Conservation (phyloP, 2,113 vertebrate species). For the Osmerus eperlanus region DNA sequence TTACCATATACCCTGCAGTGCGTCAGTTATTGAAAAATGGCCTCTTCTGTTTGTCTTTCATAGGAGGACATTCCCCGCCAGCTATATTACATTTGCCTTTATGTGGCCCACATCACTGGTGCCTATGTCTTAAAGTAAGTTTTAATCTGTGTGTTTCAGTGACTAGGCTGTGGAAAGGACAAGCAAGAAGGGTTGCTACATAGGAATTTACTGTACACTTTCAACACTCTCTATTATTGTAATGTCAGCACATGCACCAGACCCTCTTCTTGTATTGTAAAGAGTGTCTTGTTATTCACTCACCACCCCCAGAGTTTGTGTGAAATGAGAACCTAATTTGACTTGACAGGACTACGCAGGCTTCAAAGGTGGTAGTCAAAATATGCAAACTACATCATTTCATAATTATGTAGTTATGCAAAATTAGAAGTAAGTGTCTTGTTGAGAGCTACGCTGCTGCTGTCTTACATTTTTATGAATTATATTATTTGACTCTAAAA, state of each 20-base stretch:
- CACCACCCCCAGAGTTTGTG: background rate
- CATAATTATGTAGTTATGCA: background rate
- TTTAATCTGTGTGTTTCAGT: conserved; percentile 1
- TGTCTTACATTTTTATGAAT: too few species aligned
- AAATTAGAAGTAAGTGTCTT: background rate
- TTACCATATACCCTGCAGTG: too few species aligned
- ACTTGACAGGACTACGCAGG: background rate
- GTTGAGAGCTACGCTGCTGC: too few species aligned
- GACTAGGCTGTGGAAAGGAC: background rate
- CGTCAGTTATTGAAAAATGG: background rate
- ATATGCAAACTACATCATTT: background rate
- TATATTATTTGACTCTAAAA: too few species aligned
- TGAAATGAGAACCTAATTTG: background rate
- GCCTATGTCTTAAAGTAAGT: conserved; percentile 82
- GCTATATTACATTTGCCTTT: conserved; percentile 83
- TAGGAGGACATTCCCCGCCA: conserved; percentile 85
- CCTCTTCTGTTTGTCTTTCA: conserved; percentile 1
- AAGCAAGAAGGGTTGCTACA: background rate
- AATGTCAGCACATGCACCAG: too few species aligned
- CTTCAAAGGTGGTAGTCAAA: background rate
- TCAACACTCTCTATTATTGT: too few species aligned
- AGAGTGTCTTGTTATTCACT: background rate
- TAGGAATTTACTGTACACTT: background rate
- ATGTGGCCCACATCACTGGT: conserved; percentile 80
- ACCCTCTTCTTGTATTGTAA: too few species aligned